Evolutionary conservation across 1,140 invertebrate species (phyloP), one percentile per base, ranked within the genome.

Genomic region (Lordiphosa clarofinis): DNA sequence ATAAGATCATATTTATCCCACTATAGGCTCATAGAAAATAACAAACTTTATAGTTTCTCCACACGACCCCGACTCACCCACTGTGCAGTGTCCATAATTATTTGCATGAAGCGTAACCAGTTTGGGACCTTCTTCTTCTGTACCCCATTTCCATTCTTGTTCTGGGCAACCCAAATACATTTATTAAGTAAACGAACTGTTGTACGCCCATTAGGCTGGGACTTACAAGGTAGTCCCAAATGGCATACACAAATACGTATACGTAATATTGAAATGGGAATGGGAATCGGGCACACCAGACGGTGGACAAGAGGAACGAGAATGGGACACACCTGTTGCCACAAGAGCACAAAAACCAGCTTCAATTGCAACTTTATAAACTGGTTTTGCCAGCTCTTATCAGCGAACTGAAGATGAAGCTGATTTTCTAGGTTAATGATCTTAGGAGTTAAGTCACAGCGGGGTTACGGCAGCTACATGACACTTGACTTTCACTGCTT

Each of bases 401-500:
- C 49, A 48, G 12, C 52, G 13, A 38, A 33, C 12, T 33, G 12
- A 64, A 53, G 47, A 49, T 28, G 44, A 53, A 44, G 46, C 46
- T 54, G 11, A 43, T 52, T 75, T 71, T 82, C 57, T 78, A 79
- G 74, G 74, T 75, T 75, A 78, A 78, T 78, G 74, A 73, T 78
- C 74, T 78, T 72, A 59, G 28, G 44, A 38, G 31, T 15, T 7
- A 15, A 4, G 4, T 79, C 74, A 79, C 64, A 56, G 56, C 43
- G 44, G 73, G 73, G 73, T 76, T 76, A 76, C 73, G 57, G 31
- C 67, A 61, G 73, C 78, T 78, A 78, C 73, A 57, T 46, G 57
- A 37, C 47, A 31, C 12, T 21, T 46, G 5, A 9, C 43, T 65
- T 43, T 37, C 15, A 40, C 12, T 6, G 11, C n/a, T 11, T 4